These are phyloP conservation scores for Pseudomyrmex cubaensis DNA, from an alignment of 1,140 invertebrate genomes.

Conservation along the genomic window DNA sequence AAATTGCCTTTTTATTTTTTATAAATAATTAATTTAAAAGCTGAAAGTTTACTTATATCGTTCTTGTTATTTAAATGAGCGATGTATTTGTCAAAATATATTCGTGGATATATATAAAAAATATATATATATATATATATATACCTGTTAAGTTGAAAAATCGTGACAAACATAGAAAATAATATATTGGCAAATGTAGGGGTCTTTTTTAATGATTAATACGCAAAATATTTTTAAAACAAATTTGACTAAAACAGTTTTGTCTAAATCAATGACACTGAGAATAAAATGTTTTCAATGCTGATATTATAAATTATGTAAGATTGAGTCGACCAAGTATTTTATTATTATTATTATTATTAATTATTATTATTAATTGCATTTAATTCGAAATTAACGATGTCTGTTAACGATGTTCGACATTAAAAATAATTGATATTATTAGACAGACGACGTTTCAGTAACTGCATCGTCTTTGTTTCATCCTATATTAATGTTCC, in stretches of 20 bases:
- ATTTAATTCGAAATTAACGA: slow-evolving; percentile 64
- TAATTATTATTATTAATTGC: slow-evolving; percentile 39
- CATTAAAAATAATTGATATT: slow-evolving; percentile 18
- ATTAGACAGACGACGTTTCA: slow-evolving; percentile 12
- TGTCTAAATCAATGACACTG: too few species aligned
- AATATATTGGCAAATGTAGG: not conserved
- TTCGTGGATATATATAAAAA: too few species aligned
- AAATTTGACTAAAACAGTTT: too few species aligned
- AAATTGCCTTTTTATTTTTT: too few species aligned
- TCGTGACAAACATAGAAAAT: not conserved
- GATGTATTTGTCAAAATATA: too few species aligned
- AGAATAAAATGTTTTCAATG: not conserved
- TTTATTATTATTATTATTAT: not conserved
- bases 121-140: too few species aligned
- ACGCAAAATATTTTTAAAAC: too few species aligned
- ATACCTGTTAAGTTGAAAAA: too few species aligned
- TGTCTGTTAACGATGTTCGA: slow-evolving; percentile 2
- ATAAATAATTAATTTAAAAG: too few species aligned
- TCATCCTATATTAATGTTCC: slow-evolving; percentile 63
- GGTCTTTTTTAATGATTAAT: too few species aligned
- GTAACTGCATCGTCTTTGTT: slow-evolving; percentile 54
- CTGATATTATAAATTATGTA: slow-evolving; percentile 36
- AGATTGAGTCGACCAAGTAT: slow-evolving; percentile 20
- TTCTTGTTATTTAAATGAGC: too few species aligned
- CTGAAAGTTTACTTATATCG: too few species aligned